phyloP scores from a whole-genome alignment of 2,797 vertebrate species.

The Platyrinchus mystaceus region DNA sequence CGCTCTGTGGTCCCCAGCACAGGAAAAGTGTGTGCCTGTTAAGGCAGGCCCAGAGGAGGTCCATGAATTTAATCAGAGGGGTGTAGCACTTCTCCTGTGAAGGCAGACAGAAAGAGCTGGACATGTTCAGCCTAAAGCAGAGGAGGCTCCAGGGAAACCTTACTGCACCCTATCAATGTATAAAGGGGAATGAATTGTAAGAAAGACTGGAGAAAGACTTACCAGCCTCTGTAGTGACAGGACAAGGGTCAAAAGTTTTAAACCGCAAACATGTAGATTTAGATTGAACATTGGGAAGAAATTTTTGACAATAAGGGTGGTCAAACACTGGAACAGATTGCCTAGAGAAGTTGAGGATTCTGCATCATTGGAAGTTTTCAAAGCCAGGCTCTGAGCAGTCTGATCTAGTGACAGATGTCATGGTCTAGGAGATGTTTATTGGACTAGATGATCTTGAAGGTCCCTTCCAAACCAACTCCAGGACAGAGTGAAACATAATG shows the following conservation, averaged over 20 bases:
- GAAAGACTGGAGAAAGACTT: background rate
- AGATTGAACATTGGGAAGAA: background rate
- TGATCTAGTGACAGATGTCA: background rate
- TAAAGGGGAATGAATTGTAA: background rate
- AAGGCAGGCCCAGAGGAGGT: fast-evolving
- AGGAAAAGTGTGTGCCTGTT: background rate
- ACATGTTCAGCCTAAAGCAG: background rate
- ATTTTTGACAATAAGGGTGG: background rate
- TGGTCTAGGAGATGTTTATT: background rate
- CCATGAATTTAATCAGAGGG: no score
- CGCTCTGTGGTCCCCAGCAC: background rate
- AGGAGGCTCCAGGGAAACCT: background rate
- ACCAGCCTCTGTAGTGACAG: background rate
- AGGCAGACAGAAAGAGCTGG: background rate
- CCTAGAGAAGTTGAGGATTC: background rate
- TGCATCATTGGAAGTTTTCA: background rate
- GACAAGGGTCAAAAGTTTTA: background rate
- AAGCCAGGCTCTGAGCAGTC: background rate
- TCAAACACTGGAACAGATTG: background rate
- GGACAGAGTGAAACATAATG: background rate
- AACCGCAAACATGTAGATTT: background rate
- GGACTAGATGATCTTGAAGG: background rate
- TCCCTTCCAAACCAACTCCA: background rate
- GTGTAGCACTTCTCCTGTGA: background rate
- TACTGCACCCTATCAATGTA: background rate